Evolutionary conservation across 1,140 invertebrate genomes (phyloP), one percentile per base, ranked within the genome.

Genomic region (Samia ricini): DNA sequence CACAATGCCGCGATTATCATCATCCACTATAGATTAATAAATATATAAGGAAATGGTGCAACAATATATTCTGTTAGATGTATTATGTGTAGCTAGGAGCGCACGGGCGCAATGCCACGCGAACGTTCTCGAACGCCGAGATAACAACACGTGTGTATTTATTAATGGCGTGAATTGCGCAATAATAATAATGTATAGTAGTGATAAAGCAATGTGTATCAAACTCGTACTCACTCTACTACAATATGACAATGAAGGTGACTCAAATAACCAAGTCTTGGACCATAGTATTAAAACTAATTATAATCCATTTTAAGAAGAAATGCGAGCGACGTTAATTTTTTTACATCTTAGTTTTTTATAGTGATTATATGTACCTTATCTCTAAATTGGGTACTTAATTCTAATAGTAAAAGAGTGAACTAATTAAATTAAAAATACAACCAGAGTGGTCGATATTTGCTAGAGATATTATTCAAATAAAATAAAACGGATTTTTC

Each of bases 101-200:
- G 69, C n/a, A n/a, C 69, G 67, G 36, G 59, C 64, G 73, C 72
- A 74, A 61, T 67, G 70, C 74, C 80, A 80, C 73, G 79, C 79
- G 83, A 84, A 85, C 67, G 58, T 88, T 88, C 85, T 83, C 71
- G 85, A 88, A 81, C 63, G 61, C 57, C 33, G 64, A 79, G 76
- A 84, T 81, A 83, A 80, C 33, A 15, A 42, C 81, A 81, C 78
- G 77, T 85, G 77, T 85, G 81, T 80, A 68, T 72, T 66, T 69
- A 69, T 72, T 69, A 69, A 74, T 60, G 66, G 61, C 71, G 63
- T 50, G 55, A 74, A 76, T 81, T 81, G 72, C 77, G 75, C 78
- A 83, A 76, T 74, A 68, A 71, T 64, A 42, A 42, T 42, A 0
- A 29, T 29, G 26, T 15, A 42, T 42, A 7, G 3, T 42, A 42